phyloP scores from a whole-genome alignment of 2,113 vertebrate genomes.

The Girardinichthys multiradiatus region DNA sequence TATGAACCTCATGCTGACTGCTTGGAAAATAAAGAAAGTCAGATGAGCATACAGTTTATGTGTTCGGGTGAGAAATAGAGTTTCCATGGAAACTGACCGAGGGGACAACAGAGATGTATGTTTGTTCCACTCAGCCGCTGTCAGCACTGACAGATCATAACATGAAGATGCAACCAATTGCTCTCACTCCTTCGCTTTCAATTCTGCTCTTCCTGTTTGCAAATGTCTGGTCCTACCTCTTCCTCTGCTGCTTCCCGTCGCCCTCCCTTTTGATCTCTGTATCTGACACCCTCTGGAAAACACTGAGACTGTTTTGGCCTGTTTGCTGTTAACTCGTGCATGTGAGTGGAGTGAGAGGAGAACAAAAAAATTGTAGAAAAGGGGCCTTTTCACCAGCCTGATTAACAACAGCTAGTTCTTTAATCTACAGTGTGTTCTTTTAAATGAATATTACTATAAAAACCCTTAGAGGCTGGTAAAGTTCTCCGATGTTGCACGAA shows the following conservation, averaged over 20 bases:
- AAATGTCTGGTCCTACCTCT: slow-evolving; percentile 14
- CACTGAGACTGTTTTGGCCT: not conserved
- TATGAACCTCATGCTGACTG: slow-evolving; percentile 19
- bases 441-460: not conserved
- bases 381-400: too few species aligned
- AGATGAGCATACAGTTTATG: slow-evolving; percentile 43
- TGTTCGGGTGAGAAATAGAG: slow-evolving; percentile 58
- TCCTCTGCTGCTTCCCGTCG: slow-evolving; percentile 15
- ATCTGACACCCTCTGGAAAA: slow-evolving; percentile 14
- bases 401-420: not conserved
- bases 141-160: slow-evolving; percentile 73
- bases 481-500: too few species aligned
- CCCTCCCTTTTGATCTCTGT: slow-evolving; percentile 45
- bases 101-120: slow-evolving; percentile 62
- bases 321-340: slow-evolving; percentile 10
- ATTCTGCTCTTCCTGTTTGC: slow-evolving; percentile 41
- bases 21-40: slow-evolving; percentile 31
- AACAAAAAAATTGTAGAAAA: not conserved
- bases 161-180: slow-evolving; percentile 53
- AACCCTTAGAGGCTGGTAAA: not conserved
- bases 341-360: slow-evolving; percentile 28
- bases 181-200: slow-evolving; percentile 38
- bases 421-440: not conserved
- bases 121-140: slow-evolving; percentile 65
- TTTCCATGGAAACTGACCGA: slow-evolving; percentile 82